Evolutionary conservation across 2,888 invertebrate species (phyloP), one percentile per base, ranked within the genome.

Genomic region (Rhingia rostrata): DNA sequence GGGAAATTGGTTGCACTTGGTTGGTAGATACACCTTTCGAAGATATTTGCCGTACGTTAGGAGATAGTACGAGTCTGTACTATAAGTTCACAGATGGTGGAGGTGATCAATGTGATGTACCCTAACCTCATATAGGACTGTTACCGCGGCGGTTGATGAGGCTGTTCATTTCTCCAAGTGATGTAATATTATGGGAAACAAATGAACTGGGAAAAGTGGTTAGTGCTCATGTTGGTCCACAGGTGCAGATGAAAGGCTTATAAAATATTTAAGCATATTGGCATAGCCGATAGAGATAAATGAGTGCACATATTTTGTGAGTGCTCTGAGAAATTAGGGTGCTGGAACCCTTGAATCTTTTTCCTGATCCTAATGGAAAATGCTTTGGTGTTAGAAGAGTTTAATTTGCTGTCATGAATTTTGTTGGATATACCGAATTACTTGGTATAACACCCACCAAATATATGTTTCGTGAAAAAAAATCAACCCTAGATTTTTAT

Each of bases 131-230:
- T 22, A 22, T 22, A 22, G 22, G 6, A 35, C 33, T n/a, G 12
- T 6, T 6, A 5, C 5, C 35, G 33, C 4, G 53, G 10, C 53
- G 32, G 22, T 22, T 22, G 22, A 32, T 33, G n/a, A 43, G 30
- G 32, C 37, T 12, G 10, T 47, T 67, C 43, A 35, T 67, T 60
- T 58, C 51, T 53, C 7, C 43, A 33, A 7, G 37, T 75, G 75
- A 75, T 75, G 43, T 75, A 67, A 67, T 58, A 51, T 60, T 75
- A 51, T 60, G 43, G 32, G 43, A 39, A 7, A 33, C 54, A 73
- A 39, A 33, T n/a, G 49, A 47, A 22, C 43, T 43, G 33, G 32
- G 39, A 43, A 41, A 39, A 53, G 32, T 64, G 39, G 56, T 64
- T 39, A 43, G 45, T 51, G 43, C 35, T 49, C 58, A 41, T 49